phyloP scores from a whole-genome alignment of 2,888 invertebrate genomes.

The Oasisia sp. region DNA sequence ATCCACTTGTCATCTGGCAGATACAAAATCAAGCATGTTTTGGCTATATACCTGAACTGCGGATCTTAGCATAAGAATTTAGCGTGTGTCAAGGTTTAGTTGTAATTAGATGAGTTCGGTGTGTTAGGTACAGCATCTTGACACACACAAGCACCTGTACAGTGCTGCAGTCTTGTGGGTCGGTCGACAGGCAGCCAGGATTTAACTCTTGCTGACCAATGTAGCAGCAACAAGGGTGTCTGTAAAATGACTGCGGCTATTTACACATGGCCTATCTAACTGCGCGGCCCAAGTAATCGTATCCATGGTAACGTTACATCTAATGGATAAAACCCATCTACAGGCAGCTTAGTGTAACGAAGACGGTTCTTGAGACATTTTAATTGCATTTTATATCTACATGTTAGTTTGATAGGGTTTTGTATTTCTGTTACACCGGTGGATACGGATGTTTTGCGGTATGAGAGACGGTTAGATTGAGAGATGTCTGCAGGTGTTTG shows the following conservation, averaged over 20 bases:
- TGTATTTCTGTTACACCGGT: not conserved
- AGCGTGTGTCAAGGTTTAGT: not conserved
- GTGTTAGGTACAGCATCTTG: not conserved
- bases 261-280: not conserved
- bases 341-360: not conserved
- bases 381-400: slow-evolving; percentile 9
- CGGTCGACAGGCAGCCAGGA: not conserved
- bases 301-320: not conserved
- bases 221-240: not conserved
- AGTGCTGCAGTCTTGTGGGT: not conserved
- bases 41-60: not conserved
- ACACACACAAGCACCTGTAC: not conserved
- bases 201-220: not conserved
- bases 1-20: not conserved
- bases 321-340: not conserved
- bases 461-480: not conserved
- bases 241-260: not conserved
- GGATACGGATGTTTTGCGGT: not conserved
- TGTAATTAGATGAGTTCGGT: not conserved
- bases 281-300: not conserved
- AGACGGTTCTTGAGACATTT: not conserved
- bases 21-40: not conserved
- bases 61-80: not conserved
- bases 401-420: slow-evolving; percentile 9
- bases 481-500: not conserved